Evolutionary conservation across 2,888 invertebrate species (phyloP), one percentile per base, ranked within the genome.

Genomic region (Drosophila aldrichi): DNA sequence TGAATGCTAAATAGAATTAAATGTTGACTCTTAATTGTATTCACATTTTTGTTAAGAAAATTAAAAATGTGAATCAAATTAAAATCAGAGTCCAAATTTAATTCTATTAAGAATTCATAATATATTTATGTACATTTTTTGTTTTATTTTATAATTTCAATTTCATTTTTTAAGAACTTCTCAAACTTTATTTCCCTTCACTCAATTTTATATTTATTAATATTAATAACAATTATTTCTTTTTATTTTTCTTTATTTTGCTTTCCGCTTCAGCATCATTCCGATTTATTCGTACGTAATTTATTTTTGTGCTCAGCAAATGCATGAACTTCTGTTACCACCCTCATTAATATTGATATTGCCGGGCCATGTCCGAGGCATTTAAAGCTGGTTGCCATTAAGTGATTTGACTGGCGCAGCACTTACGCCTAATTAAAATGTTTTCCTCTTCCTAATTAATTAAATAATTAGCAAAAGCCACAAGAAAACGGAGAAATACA

Each of bases 341-440:
- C 70, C 75, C 77, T 67, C 75, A 71, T 40, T 52, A 3, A 22
- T 59, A 70, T 73, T 58, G 51, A 62, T 60, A 66, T 62, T 40
- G 43, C 22, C n/a, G 70, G 65, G 49, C 52, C 52, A 43, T 60
- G 60, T 57, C 55, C 57, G 32, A 46, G 68, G 58, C 69, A 88
- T 82, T 84, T 84, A 80, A 80, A 82, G 83, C 72, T 65, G 62
- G 52, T 60, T 65, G 58, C 73, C 82, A 82, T 82, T 74, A 82
- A 84, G 82, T 75, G 81, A 80, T 85, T 88, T 78, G 73, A 66
- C 71, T 70, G 80, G 60, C 70, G 20, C 69, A 78, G 79, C 84
- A 84, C 89, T 84, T 88, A 88, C 77, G 89, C 67, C 84, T 83
- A 88, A 84, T 84, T 84, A 86, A 88, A 84, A 88, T 84, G 81